These are phyloP conservation scores for Globodera ellingtonae DNA, from an alignment of 1,140 invertebrate species.

Conservation along the genomic window DNA sequence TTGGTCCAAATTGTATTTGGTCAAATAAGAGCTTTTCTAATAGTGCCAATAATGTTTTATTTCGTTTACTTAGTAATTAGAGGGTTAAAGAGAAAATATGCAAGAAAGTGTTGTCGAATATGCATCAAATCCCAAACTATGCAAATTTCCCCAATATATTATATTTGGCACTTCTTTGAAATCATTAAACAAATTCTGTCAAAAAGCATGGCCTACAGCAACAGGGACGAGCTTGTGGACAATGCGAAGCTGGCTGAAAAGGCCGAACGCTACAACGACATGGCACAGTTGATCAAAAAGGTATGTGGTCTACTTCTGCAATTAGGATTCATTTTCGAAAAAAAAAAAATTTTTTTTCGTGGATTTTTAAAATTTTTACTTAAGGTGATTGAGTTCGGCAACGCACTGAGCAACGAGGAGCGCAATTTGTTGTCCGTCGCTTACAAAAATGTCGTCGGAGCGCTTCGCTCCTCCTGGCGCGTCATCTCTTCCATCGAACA, in stretches of 20 bases:
- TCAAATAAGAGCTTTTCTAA: too few species aligned
- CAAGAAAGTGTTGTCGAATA: too few species aligned
- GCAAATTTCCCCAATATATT: too few species aligned
- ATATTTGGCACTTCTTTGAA: too few species aligned
- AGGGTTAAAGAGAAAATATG: too few species aligned
- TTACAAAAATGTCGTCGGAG: slow-evolving; percentile 99
- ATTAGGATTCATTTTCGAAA: not conserved
- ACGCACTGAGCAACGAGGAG: slow-evolving; percentile 91
- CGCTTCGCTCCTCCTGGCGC: slow-evolving; percentile 92
- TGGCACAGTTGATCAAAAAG: slow-evolving; percentile 68
- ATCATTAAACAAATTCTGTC: too few species aligned
- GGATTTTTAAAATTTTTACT: not conserved
- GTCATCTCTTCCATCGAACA: slow-evolving; percentile 99
- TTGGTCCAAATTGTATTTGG: too few species aligned
- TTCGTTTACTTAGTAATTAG: too few species aligned
- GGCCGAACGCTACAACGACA: slow-evolving; percentile 89
- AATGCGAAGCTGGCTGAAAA: slow-evolving; percentile 83
- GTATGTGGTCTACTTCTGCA: not conserved
- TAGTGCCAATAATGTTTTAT: too few species aligned
- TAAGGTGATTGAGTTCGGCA: slow-evolving; percentile 78
- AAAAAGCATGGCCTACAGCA: slow-evolving; percentile 71
- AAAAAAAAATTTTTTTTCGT: too few species aligned
- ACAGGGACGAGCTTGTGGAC: slow-evolving; percentile 92
- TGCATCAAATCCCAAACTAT: too few species aligned
- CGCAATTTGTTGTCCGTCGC: slow-evolving; percentile 95